Conservation (phyloP, 2,797 vertebrate genomes). For the Buceros bicornis region DNA sequence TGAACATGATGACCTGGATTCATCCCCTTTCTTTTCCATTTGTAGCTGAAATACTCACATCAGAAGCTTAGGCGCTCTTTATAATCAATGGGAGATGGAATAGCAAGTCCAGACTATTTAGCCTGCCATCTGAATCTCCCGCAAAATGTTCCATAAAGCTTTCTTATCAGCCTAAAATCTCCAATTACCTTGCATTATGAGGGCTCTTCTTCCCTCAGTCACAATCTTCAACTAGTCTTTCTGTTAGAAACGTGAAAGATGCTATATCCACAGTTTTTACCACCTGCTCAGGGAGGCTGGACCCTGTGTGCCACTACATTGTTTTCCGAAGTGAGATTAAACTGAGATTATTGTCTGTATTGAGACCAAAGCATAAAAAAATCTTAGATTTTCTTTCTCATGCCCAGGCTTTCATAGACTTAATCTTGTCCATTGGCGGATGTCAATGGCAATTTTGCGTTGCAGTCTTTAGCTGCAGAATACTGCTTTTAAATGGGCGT, state of each 20-base stretch:
- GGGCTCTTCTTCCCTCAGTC: not conserved
- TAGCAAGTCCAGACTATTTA: not conserved
- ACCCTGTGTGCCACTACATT: not conserved
- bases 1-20: not conserved
- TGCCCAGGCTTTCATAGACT: not conserved
- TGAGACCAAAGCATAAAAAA: not conserved
- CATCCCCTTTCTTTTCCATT: not conserved
- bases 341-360: not conserved
- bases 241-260: not conserved
- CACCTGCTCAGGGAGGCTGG: not conserved
- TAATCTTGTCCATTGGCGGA: not conserved
- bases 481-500: not conserved
- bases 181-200: not conserved
- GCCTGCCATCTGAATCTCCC: not conserved
- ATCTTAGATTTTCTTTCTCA: not conserved
- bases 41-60: not conserved
- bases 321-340: not conserved
- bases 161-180: not conserved
- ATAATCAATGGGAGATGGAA: not conserved
- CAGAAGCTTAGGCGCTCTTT: rapidly evolving
- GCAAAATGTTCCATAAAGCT: not conserved
- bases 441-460: not conserved
- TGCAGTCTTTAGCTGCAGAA: not conserved
- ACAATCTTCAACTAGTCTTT: not conserved
- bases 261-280: not conserved